Evolutionary conservation across 1,140 invertebrate species (phyloP).

Genomic region (Pristionchus pacificus): DNA sequence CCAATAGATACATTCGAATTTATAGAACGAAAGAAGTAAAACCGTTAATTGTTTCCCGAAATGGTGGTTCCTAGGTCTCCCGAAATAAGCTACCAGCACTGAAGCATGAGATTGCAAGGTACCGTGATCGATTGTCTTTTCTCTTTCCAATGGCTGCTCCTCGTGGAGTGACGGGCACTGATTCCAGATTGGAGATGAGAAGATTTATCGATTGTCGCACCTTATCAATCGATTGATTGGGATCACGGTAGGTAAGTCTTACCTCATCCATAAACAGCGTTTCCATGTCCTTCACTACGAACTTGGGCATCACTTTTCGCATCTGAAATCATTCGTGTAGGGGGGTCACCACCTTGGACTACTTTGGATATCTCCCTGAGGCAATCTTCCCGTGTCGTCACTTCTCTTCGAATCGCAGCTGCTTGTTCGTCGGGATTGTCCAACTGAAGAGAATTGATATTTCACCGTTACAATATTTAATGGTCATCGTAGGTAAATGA

Average conservation of each 20-base stretch:
- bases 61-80: too few species aligned
- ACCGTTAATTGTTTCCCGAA: too few species aligned
- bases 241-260: neutral
- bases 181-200: conserved; percentile 97
- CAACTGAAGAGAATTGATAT: conserved; percentile 66
- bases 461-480: neutral
- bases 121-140: conserved; percentile 85
- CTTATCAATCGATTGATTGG: neutral
- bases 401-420: conserved; percentile 92
- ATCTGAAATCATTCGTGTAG: conserved; percentile 67
- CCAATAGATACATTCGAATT: neutral
- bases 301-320: conserved; percentile 93
- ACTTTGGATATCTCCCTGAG: conserved; percentile 69
- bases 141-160: conserved; percentile 67
- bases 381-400: conserved; percentile 91
- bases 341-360: neutral
- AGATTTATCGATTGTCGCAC: conserved; percentile 88
- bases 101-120: too few species aligned
- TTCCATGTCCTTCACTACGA: conserved; percentile 99
- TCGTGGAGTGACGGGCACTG: conserved; percentile 89
- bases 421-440: conserved; percentile 99
- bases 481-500: conserved; percentile 3
- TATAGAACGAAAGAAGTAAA: too few species aligned
- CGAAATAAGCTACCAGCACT: too few species aligned
- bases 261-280: conserved; percentile 96